Evolutionary conservation across 2,888 invertebrate species (phyloP), one percentile per base, ranked within the genome.

Genomic region (Catocala nupta): DNA sequence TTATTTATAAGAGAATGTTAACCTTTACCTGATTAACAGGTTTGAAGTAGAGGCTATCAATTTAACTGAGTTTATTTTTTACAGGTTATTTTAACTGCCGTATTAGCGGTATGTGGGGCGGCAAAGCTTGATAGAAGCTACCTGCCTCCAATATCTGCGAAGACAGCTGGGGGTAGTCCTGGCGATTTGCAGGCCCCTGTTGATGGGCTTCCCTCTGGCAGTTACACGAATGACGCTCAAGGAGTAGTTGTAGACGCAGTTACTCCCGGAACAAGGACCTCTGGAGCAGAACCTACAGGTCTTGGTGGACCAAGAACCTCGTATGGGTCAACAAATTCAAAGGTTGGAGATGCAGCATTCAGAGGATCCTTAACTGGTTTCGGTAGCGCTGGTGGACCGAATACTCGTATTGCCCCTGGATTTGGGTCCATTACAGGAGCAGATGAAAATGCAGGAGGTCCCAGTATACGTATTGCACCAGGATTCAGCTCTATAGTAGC

Each of bases 221-320:
- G 92, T 59, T 90, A 85, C 67, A 82, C 82, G 0, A 93, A 93
- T 65, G 89, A 90, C 0, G 88, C 81, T 61, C 84, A 90, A 78
- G 94, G 93, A n/a, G 90, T 94, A 0, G 90, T 93, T 0, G 92
- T 94, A 1, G 93, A 94, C 42, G 93, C 92, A 39, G 89, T 83
- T 0, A 77, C 85, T 4, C 83, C 91, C 50, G 92, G 91, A 0
- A 91, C 87, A 5, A 87, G 93, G 68, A 78, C 88, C 0, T 84
- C 84, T 12, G 79, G 82, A 9, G 80, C 65, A 25, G 87, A 85
- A 50, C 65, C 73, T 43, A 83, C 87, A 4, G 92, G 90, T 9
- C 81, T 94, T 6, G 93, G 94, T 54, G 89, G 75, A 5, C 81
- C 90, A 1, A 87, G 93, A 70, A 69, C 75, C 2, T 74, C 88